These are phyloP conservation scores for Alectoris magna DNA, from an alignment of 2,797 vertebrate genomes.

Conservation along the genomic window DNA sequence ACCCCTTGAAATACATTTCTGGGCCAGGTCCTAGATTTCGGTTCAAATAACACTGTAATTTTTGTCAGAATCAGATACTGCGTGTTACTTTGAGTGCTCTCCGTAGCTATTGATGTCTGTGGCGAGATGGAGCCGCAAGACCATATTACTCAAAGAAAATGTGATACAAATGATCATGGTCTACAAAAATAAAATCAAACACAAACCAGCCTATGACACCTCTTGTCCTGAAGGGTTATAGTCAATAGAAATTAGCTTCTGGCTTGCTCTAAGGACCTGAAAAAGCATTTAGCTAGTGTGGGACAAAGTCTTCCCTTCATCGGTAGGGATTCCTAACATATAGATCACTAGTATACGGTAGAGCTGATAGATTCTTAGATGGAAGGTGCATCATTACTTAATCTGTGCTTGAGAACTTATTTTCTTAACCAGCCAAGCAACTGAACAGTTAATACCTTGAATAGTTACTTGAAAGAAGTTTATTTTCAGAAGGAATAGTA, in stretches of 20 bases:
- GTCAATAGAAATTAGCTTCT: constrained; percentile 32
- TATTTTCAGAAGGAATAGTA: background rate
- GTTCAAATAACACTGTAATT: background rate
- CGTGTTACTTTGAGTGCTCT: background rate
- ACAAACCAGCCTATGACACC: background rate
- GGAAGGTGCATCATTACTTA: background rate
- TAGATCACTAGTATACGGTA: background rate
- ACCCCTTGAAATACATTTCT: background rate
- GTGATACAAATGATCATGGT: background rate
- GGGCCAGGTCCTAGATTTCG: background rate
- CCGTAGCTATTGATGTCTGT: background rate
- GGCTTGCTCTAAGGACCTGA: background rate
- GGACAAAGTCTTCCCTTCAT: background rate
- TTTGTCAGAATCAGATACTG: background rate
- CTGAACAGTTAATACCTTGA: background rate
- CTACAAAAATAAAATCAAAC: background rate
- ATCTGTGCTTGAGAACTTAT: background rate
- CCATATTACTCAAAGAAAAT: background rate
- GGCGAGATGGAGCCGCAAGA: background rate
- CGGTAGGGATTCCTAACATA: background rate
- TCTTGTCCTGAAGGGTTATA: background rate
- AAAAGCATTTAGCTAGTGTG: background rate
- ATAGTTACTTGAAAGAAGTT: background rate
- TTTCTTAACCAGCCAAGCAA: background rate
- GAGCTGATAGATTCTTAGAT: background rate